Evolutionary conservation across 2,888 invertebrate species (phyloP).

Genomic region (Leucophenga maculata): DNA sequence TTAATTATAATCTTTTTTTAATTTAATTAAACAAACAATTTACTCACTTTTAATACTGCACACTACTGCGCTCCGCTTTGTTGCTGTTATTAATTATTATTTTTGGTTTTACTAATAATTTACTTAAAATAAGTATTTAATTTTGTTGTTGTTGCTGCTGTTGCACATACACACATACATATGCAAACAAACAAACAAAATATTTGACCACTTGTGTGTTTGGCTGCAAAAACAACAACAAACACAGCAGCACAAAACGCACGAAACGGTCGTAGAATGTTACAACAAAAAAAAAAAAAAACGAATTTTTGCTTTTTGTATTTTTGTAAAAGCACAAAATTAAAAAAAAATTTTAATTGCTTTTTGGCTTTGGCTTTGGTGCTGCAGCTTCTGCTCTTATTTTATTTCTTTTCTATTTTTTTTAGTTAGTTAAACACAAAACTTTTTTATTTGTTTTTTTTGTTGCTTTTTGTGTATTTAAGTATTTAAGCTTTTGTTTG

Average conservation of each 20-base stretch:
- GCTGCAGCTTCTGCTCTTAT: too few species aligned
- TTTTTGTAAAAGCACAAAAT: too few species aligned
- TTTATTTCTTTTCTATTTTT: too few species aligned
- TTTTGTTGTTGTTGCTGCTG: constrained; percentile 7
- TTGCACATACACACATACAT: not conserved
- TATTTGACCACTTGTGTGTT: constrained; percentile 6
- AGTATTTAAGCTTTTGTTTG: not conserved
- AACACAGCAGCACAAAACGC: constrained; percentile 4
- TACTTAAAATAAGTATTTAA: constrained; percentile 15
- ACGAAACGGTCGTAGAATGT: not conserved
- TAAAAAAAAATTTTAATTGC: too few species aligned
- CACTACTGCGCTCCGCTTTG: constrained; percentile 1
- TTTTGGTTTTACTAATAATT: constrained; percentile 47
- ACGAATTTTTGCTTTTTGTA: too few species aligned
- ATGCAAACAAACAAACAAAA: too few species aligned
- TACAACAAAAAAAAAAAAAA: constrained; percentile 3
- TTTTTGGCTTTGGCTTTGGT: too few species aligned
- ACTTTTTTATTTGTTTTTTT: not conserved
- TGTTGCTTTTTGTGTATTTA: too few species aligned
- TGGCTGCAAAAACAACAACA: not conserved
- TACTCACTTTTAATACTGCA: constrained; percentile 8
- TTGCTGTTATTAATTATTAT: constrained; percentile 49
- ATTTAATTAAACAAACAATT: not conserved
- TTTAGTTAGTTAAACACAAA: too few species aligned
- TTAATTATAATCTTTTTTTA: not conserved